A percentile compares a stretch with the other conserved stretches of the same genome.
phyloP scores from a whole-genome alignment of 2,113 vertebrate genomes.

The Rhinopithecus roxellana region DNA sequence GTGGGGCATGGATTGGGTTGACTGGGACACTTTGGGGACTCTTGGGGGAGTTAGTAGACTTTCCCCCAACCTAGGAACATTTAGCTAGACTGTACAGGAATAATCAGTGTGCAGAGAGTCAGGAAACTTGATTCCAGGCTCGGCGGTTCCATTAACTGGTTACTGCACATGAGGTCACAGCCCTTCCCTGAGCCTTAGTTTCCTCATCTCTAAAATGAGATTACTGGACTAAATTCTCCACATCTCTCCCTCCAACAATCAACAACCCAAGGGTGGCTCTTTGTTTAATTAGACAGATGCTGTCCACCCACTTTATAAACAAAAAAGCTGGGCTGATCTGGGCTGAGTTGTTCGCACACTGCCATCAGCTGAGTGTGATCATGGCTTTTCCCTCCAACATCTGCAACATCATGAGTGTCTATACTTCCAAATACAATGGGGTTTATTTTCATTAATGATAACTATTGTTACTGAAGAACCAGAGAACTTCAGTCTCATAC shows the following conservation, averaged over 20 bases:
- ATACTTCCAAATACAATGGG: neutral
- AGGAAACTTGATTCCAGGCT: neutral
- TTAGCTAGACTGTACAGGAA: neutral
- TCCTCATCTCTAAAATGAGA: neutral
- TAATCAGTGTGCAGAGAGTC: neutral
- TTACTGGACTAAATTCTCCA: neutral
- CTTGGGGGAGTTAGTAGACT: neutral
- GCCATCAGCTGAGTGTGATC: neutral
- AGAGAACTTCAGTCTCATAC: neutral
- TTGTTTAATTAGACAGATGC: neutral
- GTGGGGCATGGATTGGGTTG: neutral
- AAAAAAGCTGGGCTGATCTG: neutral
- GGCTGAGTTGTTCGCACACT: neutral
- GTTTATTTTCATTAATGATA: slow-evolving; percentile 30
- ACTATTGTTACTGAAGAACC: slow-evolving; percentile 2
- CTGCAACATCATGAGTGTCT: neutral
- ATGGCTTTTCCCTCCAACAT: neutral
- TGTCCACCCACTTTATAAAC: fast-evolving
- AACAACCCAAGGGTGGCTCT: neutral
- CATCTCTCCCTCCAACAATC: neutral
- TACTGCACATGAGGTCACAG: neutral
- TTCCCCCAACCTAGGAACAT: neutral
- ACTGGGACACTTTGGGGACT: neutral
- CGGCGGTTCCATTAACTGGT: neutral
- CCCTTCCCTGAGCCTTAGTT: neutral